Percentiles rank a stretch among this genome's conserved stretches.
Evolutionary conservation across 1,140 invertebrate species (phyloP).

Genomic region (Teleopsis dalmanni): DNA sequence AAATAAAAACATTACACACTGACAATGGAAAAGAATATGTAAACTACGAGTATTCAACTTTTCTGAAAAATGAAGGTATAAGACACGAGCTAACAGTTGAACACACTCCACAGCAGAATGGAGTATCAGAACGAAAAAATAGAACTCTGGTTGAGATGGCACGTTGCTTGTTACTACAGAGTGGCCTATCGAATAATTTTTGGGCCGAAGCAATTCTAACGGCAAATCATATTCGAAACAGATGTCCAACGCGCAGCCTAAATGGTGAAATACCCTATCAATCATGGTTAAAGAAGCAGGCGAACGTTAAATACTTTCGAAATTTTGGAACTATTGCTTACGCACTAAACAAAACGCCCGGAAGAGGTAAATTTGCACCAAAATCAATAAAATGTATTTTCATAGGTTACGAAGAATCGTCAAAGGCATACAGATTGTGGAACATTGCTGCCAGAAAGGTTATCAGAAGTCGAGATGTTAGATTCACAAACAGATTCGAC

Average conservation of each 20-base stretch:
- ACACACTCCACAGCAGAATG: conserved; percentile 44
- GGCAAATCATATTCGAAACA: conserved; percentile 15
- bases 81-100: conserved; percentile 33
- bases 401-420: background rate
- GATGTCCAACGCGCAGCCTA: conserved; percentile 15
- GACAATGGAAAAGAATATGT: conserved; percentile 44
- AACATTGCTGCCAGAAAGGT: background rate
- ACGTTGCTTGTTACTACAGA: conserved; percentile 18
- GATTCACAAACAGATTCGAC: too few species aligned
- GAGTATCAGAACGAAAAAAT: conserved; percentile 28
- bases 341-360: background rate
- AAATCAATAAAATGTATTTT: conserved; percentile 8
- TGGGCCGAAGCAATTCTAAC: conserved; percentile 24
- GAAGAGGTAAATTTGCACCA: conserved; percentile 12
- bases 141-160: conserved; percentile 18
- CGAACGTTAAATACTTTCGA: conserved; percentile 27
- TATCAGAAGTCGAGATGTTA: background rate
- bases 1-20: conserved; percentile 30
- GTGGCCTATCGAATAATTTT: conserved; percentile 23
- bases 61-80: conserved; percentile 27
- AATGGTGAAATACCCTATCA: conserved; percentile 28
- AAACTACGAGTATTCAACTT: conserved; percentile 20
- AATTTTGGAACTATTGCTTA: conserved; percentile 25
- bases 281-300: conserved; percentile 28
- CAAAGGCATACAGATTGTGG: conserved; percentile 7